Evolutionary conservation across 2,113 vertebrate species (phyloP).

Genomic region (Psittacara wagleri): DNA sequence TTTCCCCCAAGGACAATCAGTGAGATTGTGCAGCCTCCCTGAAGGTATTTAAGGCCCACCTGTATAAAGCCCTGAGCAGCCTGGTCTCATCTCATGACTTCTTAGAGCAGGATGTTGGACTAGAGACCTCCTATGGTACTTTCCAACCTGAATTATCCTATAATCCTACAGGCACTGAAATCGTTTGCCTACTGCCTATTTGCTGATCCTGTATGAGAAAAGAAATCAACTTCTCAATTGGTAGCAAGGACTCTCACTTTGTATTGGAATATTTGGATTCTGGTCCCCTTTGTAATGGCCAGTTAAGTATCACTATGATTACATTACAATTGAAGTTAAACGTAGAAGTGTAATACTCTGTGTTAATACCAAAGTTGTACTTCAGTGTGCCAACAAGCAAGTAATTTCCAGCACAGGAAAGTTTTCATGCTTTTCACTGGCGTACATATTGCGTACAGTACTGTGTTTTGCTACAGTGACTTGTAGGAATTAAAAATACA

Average conservation of each 20-base stretch:
- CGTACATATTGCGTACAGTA: not conserved
- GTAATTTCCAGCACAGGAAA: not conserved
- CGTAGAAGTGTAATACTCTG: not conserved
- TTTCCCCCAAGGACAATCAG: not conserved
- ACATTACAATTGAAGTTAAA: not conserved
- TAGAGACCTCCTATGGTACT: not conserved
- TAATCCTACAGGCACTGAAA: not conserved
- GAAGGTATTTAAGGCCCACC: not conserved
- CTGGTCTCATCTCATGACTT: not conserved
- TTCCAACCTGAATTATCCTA: not conserved
- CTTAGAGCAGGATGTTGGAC: not conserved
- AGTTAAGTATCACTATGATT: not conserved
- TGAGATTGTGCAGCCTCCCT: not conserved
- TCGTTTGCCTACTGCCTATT: not conserved
- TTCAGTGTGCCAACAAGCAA: not conserved
- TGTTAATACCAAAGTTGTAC: not conserved
- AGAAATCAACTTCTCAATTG: not conserved
- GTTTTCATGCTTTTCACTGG: not conserved
- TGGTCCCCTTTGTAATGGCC: not conserved
- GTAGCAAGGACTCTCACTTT: not conserved
- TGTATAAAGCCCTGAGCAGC: not conserved
- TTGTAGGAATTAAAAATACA: not conserved
- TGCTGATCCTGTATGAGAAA: not conserved
- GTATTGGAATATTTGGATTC: not conserved
- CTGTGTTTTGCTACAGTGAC: not conserved